Percentiles rank a stretch among this genome's conserved stretches.
phyloP scores from a whole-genome alignment of 2,113 vertebrate genomes.

The Amphiprion ocellaris region DNA sequence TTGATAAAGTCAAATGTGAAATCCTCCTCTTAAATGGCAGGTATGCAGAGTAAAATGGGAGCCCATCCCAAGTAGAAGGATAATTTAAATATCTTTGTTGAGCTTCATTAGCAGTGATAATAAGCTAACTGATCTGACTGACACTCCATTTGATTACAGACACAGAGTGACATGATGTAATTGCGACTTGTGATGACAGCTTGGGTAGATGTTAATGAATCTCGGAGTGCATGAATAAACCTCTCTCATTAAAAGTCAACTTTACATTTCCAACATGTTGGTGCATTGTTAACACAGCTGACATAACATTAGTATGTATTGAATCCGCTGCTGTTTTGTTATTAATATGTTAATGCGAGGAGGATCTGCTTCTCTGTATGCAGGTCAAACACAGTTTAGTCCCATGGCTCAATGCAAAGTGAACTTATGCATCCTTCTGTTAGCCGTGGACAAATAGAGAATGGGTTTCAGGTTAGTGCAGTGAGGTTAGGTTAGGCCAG shows the following conservation, averaged over 20 bases:
- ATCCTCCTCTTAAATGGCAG: neutral
- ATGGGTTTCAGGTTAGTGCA: conserved; percentile 17
- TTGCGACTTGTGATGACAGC: conserved; percentile 50
- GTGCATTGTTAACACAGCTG: neutral
- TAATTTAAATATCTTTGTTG: conserved; percentile 48
- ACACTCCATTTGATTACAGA: conserved; percentile 68
- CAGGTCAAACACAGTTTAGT: conserved; percentile 33
- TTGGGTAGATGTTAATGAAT: conserved; percentile 60
- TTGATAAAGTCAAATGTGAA: neutral
- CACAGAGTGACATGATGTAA: conserved; percentile 65
- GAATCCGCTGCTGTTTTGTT: conserved; percentile 32
- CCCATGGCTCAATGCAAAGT: conserved; percentile 2
- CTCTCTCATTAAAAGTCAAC: conserved; percentile 43
- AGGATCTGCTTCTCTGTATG: conserved; percentile 24
- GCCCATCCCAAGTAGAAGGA: conserved; percentile 18
- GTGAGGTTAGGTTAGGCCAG: conserved; percentile 52
- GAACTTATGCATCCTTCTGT: conserved; percentile 33
- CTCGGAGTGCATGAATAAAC: conserved; percentile 53
- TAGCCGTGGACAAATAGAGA: conserved; percentile 35
- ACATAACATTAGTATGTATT: conserved; percentile 23
- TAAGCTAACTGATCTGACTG: conserved; percentile 62
- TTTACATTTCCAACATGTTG: conserved; percentile 7
- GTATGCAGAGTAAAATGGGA: conserved; percentile 35
- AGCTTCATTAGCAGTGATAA: conserved; percentile 61
- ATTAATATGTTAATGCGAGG: conserved; percentile 43